These are phyloP conservation scores for Melanotaenia nigrans DNA, from an alignment of 2,797 vertebrate genomes.

Conservation along the genomic window DNA sequence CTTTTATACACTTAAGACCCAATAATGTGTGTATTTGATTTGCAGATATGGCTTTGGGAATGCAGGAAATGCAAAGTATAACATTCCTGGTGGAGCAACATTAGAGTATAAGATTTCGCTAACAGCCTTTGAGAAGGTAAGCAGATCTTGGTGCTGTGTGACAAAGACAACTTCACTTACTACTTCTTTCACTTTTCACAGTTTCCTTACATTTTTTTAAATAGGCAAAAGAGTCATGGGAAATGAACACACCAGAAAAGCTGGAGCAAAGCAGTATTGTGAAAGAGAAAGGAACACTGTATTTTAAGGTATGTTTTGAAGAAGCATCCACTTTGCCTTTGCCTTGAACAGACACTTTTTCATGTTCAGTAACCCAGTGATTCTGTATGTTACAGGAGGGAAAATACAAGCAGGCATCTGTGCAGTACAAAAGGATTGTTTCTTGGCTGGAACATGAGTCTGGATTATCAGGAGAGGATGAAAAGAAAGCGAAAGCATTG, in stretches of 20 bases:
- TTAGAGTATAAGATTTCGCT: conserved; percentile 92
- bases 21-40: conserved; percentile 19
- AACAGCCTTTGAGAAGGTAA: conserved; percentile 93
- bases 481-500: conserved; percentile 85
- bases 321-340: background rate
- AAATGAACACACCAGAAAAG: conserved; percentile 93
- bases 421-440: conserved; percentile 96
- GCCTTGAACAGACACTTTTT: conserved; percentile 10
- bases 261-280: conserved; percentile 92
- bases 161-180: background rate
- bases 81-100: conserved; percentile 87
- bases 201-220: background rate
- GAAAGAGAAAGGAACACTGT: conserved; percentile 94
- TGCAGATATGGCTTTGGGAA: conserved; percentile 92
- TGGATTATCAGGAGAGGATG: conserved; percentile 84
- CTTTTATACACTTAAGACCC: conserved; percentile 1
- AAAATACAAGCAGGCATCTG: conserved; percentile 90
- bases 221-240: conserved; percentile 98
- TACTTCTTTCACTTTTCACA: background rate
- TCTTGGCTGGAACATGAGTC: conserved; percentile 95
- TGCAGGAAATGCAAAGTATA: conserved; percentile 86
- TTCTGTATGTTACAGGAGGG: conserved; percentile 83
- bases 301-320: conserved; percentile 89
- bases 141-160: background rate
- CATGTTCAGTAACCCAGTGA: conserved; percentile 5